These are phyloP conservation scores for Gisinianus flammeolus DNA, from an alignment of 2,888 invertebrate genomes.

Conservation along the genomic window DNA sequence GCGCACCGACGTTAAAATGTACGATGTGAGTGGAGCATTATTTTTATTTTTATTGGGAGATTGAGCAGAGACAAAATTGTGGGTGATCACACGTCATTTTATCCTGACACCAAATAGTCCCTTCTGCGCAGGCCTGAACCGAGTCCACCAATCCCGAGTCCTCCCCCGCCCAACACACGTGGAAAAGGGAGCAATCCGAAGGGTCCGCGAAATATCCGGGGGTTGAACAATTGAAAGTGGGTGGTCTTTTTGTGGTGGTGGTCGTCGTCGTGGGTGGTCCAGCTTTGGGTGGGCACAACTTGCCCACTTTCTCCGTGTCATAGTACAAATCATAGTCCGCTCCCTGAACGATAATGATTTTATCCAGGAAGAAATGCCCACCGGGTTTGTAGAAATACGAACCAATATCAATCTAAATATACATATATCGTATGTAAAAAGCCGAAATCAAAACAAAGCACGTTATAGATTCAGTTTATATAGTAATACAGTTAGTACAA, in stretches of 20 bases:
- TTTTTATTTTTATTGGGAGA: too few species aligned
- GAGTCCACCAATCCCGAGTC: neutral
- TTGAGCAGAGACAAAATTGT: too few species aligned
- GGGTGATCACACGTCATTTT: neutral
- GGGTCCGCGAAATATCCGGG: too few species aligned
- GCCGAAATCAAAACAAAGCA: too few species aligned
- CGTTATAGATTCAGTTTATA: neutral
- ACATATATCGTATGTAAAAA: neutral
- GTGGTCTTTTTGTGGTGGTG: too few species aligned
- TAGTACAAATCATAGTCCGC: neutral
- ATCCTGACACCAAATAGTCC: neutral
- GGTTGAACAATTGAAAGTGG: too few species aligned
- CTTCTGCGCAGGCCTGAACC: neutral
- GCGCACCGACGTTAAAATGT: too few species aligned
- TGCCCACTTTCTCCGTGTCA: neutral
- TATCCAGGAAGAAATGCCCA: neutral
- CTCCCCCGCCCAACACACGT: neutral
- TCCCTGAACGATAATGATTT: slow-evolving; percentile 1
- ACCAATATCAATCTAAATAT: neutral
- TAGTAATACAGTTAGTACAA: too few species aligned
- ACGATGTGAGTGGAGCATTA: too few species aligned
- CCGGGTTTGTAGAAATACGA: neutral
- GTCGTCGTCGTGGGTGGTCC: neutral
- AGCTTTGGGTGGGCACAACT: neutral
- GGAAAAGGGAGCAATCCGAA: neutral